Percentiles rank a stretch among this genome's conserved stretches.
Conservation (phyloP, 2,113 vertebrate species). For the Myrmecobius fasciatus region DNA sequence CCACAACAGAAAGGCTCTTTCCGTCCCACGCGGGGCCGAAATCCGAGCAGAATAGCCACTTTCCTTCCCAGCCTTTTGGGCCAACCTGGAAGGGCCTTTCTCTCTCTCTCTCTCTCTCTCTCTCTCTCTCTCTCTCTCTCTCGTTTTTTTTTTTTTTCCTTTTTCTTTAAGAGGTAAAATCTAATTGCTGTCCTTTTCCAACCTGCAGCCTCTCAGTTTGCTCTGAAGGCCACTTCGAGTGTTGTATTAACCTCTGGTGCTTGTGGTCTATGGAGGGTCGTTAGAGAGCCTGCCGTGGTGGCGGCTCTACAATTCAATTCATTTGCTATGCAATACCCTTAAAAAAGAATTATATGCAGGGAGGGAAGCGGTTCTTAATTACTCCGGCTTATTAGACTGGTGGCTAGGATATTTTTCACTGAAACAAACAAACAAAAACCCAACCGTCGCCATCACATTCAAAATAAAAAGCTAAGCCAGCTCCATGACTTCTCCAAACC, state of each 20-base stretch:
- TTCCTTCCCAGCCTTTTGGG: background rate
- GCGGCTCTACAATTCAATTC: background rate
- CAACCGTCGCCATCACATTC: conserved; percentile 10
- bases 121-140: background rate
- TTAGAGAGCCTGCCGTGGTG: background rate
- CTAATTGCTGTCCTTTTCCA: conserved; percentile 12
- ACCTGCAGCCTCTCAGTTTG: background rate
- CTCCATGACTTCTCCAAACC: background rate
- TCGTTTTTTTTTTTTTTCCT: background rate
- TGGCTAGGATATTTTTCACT: conserved; percentile 21
- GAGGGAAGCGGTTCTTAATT: conserved; percentile 10
- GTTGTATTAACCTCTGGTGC: conserved; percentile 51
- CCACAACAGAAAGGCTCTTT: background rate
- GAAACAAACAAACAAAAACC: background rate
- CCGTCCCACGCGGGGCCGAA: background rate
- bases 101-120: background rate
- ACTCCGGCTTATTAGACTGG: background rate
- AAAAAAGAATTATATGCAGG: conserved; percentile 2
- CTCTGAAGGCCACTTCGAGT: background rate
- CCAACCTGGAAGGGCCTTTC: background rate
- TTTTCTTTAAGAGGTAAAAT: background rate
- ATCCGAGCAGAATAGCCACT: background rate
- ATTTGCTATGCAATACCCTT: background rate
- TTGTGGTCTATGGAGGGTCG: background rate
- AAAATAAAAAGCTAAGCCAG: conserved; percentile 54